Evolutionary conservation across 2,888 invertebrate species (phyloP).

Genomic region (Theodoxus fluviatilis): DNA sequence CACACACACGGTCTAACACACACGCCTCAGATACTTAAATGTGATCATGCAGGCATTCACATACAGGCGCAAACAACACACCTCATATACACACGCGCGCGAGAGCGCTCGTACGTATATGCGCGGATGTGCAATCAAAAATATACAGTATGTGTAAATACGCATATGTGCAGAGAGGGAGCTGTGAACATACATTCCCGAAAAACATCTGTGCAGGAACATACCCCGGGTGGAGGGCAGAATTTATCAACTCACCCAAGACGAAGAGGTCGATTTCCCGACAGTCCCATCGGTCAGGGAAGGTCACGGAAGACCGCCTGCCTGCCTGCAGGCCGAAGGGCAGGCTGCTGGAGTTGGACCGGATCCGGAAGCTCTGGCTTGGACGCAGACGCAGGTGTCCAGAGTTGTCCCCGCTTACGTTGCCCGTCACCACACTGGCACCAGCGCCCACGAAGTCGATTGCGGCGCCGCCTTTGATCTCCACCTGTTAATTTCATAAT

Average conservation of each 20-base stretch:
- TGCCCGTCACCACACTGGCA: slow-evolving; percentile 32
- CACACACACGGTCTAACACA: too few relatives aligned
- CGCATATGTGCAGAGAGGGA: too few relatives aligned
- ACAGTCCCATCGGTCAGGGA: slow-evolving; percentile 45
- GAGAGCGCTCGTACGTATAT: too few relatives aligned
- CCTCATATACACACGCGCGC: too few relatives aligned
- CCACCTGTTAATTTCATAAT: slow-evolving; percentile 40
- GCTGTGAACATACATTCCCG: too few relatives aligned
- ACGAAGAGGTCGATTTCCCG: slow-evolving; percentile 43
- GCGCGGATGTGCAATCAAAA: too few relatives aligned
- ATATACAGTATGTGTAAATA: too few relatives aligned
- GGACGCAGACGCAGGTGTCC: slow-evolving; percentile 38
- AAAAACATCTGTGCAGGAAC: too few relatives aligned
- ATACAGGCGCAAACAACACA: too few relatives aligned
- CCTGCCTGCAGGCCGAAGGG: slow-evolving; percentile 41
- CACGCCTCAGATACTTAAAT: too few relatives aligned
- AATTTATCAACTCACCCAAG: slow-evolving; percentile 37
- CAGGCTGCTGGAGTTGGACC: slow-evolving; percentile 35
- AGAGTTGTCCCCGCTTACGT: slow-evolving; percentile 41
- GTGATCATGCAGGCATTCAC: too few relatives aligned
- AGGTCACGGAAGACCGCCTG: slow-evolving; percentile 35
- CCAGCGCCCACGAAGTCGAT: slow-evolving; percentile 39
- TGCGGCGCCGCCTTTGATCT: slow-evolving; percentile 42
- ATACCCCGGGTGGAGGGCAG: too few relatives aligned
- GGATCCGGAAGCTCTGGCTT: slow-evolving; percentile 37